phyloP scores from a whole-genome alignment of 2,797 vertebrate genomes.

The Parambassis ranga region DNA sequence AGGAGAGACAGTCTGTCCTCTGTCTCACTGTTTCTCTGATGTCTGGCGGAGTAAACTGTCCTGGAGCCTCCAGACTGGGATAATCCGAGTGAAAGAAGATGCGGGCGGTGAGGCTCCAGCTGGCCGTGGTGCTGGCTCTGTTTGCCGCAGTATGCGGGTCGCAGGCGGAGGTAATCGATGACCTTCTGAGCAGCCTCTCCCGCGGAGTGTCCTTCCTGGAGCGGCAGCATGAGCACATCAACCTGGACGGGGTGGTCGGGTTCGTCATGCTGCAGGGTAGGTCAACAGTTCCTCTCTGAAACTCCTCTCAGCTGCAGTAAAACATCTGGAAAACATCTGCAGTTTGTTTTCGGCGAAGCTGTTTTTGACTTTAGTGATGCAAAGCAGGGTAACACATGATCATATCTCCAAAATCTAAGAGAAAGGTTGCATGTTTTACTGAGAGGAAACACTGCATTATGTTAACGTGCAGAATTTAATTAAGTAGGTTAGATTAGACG shows the following conservation, averaged over 20 bases:
- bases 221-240: slow-evolving; percentile 78
- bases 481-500: no score
- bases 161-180: slow-evolving; percentile 77
- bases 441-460: no score
- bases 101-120: slow-evolving; percentile 38
- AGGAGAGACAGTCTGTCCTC: background rate
- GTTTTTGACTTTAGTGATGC: background rate
- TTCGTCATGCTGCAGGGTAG: slow-evolving; percentile 85
- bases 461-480: no score
- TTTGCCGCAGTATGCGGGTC: slow-evolving; percentile 44
- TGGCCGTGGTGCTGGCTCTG: slow-evolving; percentile 51
- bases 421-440: no score
- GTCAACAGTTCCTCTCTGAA: slow-evolving; percentile 8
- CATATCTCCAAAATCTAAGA: no score
- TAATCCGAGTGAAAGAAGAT: slow-evolving; percentile 32
- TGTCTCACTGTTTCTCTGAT: background rate
- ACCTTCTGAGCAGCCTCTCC: slow-evolving; percentile 78
- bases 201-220: slow-evolving; percentile 80
- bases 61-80: background rate
- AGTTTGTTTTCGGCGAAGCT: background rate
- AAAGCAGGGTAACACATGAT: no score
- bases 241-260: slow-evolving; percentile 85
- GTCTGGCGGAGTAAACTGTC: background rate
- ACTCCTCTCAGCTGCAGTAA: background rate
- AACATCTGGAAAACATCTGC: slow-evolving; percentile 1